phyloP scores from a whole-genome alignment of 2,888 invertebrate genomes.

The Eupithecia exiguata region DNA sequence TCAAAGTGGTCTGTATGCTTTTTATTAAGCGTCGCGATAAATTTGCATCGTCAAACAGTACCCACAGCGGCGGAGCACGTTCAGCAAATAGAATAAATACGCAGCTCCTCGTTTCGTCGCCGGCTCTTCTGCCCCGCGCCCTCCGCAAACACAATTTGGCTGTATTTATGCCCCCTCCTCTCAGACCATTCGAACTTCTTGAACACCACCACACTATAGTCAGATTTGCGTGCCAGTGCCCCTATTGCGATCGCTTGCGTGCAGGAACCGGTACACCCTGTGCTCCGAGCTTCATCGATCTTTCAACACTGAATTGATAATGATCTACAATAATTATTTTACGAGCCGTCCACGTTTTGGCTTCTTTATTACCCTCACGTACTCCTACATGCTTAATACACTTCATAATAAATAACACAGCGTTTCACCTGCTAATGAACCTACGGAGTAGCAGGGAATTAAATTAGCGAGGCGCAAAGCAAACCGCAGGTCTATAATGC shows the following conservation, averaged over 20 bases:
- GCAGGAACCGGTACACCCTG: constrained; percentile 56
- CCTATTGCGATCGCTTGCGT: constrained; percentile 52
- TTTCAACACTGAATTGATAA: constrained; percentile 59
- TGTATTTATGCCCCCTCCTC: constrained; percentile 63
- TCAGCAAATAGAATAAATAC: constrained; percentile 82
- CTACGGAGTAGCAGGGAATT: constrained; percentile 18
- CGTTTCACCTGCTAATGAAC: constrained; percentile 23
- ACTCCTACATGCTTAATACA: constrained; percentile 34
- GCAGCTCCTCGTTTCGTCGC: constrained; percentile 61
- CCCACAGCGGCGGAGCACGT: constrained; percentile 76
- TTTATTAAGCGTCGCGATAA: constrained; percentile 79
- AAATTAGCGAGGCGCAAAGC: constrained; percentile 26
- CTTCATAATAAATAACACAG: constrained; percentile 36
- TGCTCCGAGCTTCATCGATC: constrained; percentile 55
- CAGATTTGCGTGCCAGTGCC: constrained; percentile 50
- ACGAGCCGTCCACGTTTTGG: constrained; percentile 50
- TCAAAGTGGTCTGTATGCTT: constrained; percentile 73
- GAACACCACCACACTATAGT: constrained; percentile 51
- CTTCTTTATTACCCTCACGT: constrained; percentile 47
- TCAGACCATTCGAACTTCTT: constrained; percentile 50
- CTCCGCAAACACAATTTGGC: constrained; percentile 77
- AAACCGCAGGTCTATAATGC: constrained; percentile 38
- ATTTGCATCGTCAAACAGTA: constrained; percentile 81
- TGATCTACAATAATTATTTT: constrained; percentile 59
- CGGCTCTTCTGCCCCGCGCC: constrained; percentile 56